Evolutionary conservation across 2,113 vertebrate genomes (phyloP).

Genomic region (Rhodinocichla rosea): DNA sequence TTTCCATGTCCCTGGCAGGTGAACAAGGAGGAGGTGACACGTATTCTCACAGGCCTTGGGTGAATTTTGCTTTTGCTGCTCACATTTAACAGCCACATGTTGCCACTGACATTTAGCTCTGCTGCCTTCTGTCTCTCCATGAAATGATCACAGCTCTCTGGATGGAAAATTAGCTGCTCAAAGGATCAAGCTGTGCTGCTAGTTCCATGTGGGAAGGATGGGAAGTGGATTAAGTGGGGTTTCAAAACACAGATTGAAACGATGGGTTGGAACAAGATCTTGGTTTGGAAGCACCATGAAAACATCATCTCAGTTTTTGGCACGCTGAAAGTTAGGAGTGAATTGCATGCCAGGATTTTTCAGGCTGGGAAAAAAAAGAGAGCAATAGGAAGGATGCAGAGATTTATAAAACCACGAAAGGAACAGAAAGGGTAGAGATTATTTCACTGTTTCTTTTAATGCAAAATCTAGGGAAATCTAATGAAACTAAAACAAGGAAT

Average conservation of each 20-base stretch:
- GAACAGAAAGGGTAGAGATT: background rate
- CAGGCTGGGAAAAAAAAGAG: background rate
- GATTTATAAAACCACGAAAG: background rate
- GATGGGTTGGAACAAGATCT: background rate
- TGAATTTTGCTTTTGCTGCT: background rate
- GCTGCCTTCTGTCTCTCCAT: background rate
- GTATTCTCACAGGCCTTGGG: background rate
- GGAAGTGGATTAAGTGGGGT: background rate
- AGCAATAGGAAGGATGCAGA: background rate
- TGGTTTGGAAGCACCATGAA: background rate
- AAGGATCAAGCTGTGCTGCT: background rate
- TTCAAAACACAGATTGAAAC: constrained; percentile 30
- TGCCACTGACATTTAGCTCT: background rate
- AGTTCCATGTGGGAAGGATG: constrained; percentile 1
- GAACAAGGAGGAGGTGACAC: background rate
- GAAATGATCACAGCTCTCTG: background rate
- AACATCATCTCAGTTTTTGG: background rate
- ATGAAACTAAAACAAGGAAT: background rate
- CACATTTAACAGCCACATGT: background rate
- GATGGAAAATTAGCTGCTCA: background rate
- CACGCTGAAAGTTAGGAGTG: background rate
- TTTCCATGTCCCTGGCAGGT: constrained; percentile 8
- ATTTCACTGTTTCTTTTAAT: background rate
- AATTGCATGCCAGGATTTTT: background rate
- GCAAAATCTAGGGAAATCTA: background rate